These are phyloP conservation scores for Tetranychus urticae DNA, from an alignment of 1,140 invertebrate species.

Conservation along the genomic window DNA sequence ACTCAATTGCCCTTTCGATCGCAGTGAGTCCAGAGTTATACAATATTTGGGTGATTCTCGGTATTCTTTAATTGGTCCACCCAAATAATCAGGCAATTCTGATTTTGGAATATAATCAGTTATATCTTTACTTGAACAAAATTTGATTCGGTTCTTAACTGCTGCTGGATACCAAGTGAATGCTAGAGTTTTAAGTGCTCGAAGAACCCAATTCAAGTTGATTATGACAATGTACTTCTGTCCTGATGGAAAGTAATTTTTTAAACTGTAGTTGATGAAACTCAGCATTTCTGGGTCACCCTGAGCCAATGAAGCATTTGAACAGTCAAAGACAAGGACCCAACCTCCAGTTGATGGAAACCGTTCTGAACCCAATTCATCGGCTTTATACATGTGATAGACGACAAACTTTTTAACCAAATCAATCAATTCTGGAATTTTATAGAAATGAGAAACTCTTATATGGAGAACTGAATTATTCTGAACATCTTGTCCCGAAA, in stretches of 20 bases:
- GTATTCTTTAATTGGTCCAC: background rate
- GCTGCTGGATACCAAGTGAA: background rate
- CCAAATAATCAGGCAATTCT: background rate
- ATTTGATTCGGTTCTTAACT: background rate
- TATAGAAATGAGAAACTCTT: background rate
- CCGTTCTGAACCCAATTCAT: background rate
- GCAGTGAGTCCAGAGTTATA: slow-evolving; percentile 6
- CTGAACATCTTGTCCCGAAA: background rate
- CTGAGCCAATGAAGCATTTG: background rate
- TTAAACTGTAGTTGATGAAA: background rate
- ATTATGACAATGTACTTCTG: background rate
- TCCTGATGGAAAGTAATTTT: slow-evolving; percentile 1
- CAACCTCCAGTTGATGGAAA: background rate
- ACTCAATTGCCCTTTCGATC: background rate
- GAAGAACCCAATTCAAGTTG: background rate
- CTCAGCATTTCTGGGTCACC: slow-evolving; percentile 1
- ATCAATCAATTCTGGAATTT: background rate
- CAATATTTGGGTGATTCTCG: slow-evolving; percentile 5
- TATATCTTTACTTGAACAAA: background rate
- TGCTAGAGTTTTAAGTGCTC: background rate
- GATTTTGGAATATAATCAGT: background rate
- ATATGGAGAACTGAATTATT: background rate
- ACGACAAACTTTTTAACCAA: background rate
- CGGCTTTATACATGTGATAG: background rate
- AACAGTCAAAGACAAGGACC: background rate